Base-by-base conservation (phyloP, 2,797 vertebrate genomes). In the Gymnopithys bicolor region DNA sequence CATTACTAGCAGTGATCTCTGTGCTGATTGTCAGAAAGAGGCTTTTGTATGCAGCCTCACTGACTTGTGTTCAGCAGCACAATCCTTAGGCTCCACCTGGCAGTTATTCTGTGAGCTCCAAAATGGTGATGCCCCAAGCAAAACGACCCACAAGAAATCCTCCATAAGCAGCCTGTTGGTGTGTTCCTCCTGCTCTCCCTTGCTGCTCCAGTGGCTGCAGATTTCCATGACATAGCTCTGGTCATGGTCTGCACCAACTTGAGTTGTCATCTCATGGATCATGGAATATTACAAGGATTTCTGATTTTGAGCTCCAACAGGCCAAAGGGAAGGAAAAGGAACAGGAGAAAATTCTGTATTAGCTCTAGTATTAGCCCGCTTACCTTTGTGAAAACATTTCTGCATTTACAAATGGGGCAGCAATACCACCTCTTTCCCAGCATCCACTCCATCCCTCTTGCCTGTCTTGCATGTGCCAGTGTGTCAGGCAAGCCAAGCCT, bases 381-480 rank as follows among this genome's bases (percentile, higher is more conserved):
- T 16, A 48, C 11, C 17, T 62, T 67, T 55, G 27, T 73, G 14
- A 59, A 60, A 89, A 43, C 18, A 0, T 15, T 46, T 6, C 45
- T 45, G 32, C 2, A 1, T 33, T 63, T 53, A 32, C 69, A 56
- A 39, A 56, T 7, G 10, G 52, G n/a, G 28, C 21, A 84, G 76
- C 53, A 75, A 11, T 4, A 19, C 19, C 28, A 13, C 7, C 16
- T 43, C 43, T 49, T 80, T 27, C 45, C 33, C 23, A 11, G 28
- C 45, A 53, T 17, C 33, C 62, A 11, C 0, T 0, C 1, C 9
- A 23, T 43, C n/a, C 23, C 32, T 51, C 35, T 19, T 56, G 30
- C 28, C 33, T 56, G 46, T 45, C 37, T 33, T 2, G 0, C 45
- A 18, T 0, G 0, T 24, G 10, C 10, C 55, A 24, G 25, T 12